These are phyloP conservation scores for Rhogogaster chlorosoma DNA, from an alignment of 2,888 invertebrate species.

Conservation along the genomic window DNA sequence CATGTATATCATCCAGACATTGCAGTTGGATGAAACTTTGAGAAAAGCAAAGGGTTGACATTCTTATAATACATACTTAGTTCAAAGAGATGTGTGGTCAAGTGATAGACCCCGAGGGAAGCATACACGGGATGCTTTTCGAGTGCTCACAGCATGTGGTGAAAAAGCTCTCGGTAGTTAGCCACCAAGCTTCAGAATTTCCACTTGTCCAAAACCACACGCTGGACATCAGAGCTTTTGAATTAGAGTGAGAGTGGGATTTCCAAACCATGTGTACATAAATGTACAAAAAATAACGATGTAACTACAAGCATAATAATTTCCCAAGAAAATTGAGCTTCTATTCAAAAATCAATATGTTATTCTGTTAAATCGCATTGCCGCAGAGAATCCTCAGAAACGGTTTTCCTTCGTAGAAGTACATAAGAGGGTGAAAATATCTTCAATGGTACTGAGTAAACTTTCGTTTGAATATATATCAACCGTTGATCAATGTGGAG, in stretches of 20 bases:
- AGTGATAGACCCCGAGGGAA: background rate
- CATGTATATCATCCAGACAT: background rate
- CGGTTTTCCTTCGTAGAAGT: background rate
- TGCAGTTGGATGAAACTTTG: background rate
- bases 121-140: background rate
- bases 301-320: background rate
- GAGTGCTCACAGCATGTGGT: background rate
- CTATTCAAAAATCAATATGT: background rate
- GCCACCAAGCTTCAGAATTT: background rate
- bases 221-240: background rate
- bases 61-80: background rate
- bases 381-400: background rate
- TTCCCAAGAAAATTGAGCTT: background rate
- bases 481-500: background rate
- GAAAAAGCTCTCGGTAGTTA: background rate
- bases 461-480: background rate
- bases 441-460: background rate
- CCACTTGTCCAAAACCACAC: background rate
- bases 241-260: background rate
- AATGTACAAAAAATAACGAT: background rate
- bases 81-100: background rate
- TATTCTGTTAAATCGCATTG: background rate
- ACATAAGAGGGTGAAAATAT: constrained; percentile 10
- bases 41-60: background rate
- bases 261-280: background rate